A percentile compares a stretch with the other conserved stretches of the same genome.
phyloP scores from a whole-genome alignment of 2,113 vertebrate genomes.

The Cryptotis parvus region DNA sequence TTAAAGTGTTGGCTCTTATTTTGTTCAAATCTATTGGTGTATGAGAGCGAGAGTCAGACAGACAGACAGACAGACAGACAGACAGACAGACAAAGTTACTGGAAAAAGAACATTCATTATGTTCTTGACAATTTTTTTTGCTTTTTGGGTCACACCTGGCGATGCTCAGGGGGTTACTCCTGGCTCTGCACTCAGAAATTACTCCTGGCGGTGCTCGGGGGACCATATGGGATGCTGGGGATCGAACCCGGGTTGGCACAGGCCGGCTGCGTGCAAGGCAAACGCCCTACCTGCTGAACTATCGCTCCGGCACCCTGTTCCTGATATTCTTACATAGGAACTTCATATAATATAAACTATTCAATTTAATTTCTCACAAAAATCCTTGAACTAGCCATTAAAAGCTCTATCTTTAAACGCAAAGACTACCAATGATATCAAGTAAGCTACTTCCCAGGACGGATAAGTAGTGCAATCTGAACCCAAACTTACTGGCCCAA shows the following conservation, averaged over 20 bases:
- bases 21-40: not conserved
- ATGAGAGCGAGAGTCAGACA: not conserved
- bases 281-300: no score
- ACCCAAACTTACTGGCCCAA: not conserved
- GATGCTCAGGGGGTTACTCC: no score
- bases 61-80: no score
- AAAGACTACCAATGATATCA: not conserved
- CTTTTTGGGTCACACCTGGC: no score
- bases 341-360: not conserved
- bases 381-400: not conserved
- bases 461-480: not conserved
- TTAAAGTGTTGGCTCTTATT: constrained; percentile 60
- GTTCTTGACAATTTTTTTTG: no score
- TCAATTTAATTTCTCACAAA: not conserved
- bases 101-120: not conserved
- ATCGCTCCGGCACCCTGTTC: no score
- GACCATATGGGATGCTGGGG: no score
- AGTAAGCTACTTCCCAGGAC: not conserved
- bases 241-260: no score
- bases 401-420: constrained; percentile 6
- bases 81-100: not conserved
- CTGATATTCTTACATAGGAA: not conserved
- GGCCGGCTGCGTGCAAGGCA: no score
- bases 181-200: no score
- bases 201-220: no score